Evolutionary conservation across 2,113 vertebrate genomes (phyloP).

Genomic region (Talpa occidentalis): DNA sequence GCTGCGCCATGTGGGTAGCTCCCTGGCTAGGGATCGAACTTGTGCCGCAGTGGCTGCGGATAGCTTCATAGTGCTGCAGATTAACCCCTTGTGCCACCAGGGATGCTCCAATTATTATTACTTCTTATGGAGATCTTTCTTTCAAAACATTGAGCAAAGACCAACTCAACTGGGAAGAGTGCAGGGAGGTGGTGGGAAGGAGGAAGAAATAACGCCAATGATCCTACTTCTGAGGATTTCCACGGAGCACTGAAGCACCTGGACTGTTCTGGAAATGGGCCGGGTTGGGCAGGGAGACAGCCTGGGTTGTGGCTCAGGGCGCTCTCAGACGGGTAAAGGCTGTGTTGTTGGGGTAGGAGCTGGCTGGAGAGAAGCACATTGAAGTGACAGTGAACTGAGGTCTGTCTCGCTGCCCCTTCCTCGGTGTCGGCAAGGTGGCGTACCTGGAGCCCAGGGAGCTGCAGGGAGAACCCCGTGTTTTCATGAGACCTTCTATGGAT

Average conservation of each 20-base stretch:
- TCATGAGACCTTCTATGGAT: not conserved
- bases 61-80: no score
- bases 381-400: not conserved
- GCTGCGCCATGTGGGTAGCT: no score
- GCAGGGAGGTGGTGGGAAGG: not conserved
- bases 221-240: not conserved
- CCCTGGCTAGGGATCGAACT: no score
- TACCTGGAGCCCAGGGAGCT: not conserved
- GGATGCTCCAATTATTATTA: not conserved
- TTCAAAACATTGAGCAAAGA: not conserved
- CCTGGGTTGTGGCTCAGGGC: not conserved
- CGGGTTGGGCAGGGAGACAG: not conserved
- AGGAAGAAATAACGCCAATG: not conserved
- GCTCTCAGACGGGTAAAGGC: conserved; percentile 34
- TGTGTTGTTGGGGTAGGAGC: not conserved
- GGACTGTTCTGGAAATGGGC: not conserved
- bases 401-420: not conserved
- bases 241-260: not conserved
- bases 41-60: no score
- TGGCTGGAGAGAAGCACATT: not conserved
- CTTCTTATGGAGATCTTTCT: not conserved
- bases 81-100: no score
- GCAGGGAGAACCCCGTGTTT: not conserved
- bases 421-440: not conserved
- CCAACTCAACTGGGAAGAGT: not conserved